phyloP scores from a whole-genome alignment of 2,113 vertebrate genomes.

The Hiodon tergisus region DNA sequence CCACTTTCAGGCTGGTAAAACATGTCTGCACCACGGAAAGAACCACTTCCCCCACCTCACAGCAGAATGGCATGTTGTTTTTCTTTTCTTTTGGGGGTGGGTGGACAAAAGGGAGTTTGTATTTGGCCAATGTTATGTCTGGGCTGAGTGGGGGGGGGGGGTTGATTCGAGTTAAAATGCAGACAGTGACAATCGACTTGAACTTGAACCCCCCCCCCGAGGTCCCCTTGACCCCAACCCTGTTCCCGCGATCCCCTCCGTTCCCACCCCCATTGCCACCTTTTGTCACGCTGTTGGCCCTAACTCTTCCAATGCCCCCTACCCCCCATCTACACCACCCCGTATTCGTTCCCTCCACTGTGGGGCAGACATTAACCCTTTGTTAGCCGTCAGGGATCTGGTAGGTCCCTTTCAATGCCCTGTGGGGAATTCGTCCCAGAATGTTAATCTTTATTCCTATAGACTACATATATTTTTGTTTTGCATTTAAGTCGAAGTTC shows the following conservation, averaged over 20 bases:
- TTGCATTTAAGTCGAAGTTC: too few relatives aligned
- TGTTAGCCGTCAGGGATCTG: constrained; percentile 6
- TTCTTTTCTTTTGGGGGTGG: constrained; percentile 17
- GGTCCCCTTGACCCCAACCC: constrained; percentile 62
- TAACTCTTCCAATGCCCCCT: constrained; percentile 51
- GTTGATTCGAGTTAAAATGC: constrained; percentile 43
- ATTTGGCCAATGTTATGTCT: constrained; percentile 31
- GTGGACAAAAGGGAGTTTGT: constrained; percentile 32
- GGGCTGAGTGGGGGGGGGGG: constrained; percentile 27
- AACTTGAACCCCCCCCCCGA: constrained; percentile 61
- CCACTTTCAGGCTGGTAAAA: constrained; percentile 16
- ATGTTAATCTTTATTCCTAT: constrained; percentile 1
- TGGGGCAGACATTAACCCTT: constrained; percentile 35
- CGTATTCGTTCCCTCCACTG: constrained; percentile 23
- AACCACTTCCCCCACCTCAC: constrained; percentile 14
- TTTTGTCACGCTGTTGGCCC: constrained; percentile 67
- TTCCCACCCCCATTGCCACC: constrained; percentile 35
- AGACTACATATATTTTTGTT: neutral
- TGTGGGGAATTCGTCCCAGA: neutral
- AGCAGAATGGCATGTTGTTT: constrained; percentile 14
- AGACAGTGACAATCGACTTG: constrained; percentile 63
- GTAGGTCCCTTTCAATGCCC: constrained; percentile 5
- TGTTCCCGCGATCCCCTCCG: constrained; percentile 55
- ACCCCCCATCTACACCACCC: constrained; percentile 12
- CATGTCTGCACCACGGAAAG: constrained; percentile 21